Evolutionary conservation across 2,888 invertebrate genomes (phyloP), one percentile per base, ranked within the genome.

Genomic region (Watsonalla binaria): DNA sequence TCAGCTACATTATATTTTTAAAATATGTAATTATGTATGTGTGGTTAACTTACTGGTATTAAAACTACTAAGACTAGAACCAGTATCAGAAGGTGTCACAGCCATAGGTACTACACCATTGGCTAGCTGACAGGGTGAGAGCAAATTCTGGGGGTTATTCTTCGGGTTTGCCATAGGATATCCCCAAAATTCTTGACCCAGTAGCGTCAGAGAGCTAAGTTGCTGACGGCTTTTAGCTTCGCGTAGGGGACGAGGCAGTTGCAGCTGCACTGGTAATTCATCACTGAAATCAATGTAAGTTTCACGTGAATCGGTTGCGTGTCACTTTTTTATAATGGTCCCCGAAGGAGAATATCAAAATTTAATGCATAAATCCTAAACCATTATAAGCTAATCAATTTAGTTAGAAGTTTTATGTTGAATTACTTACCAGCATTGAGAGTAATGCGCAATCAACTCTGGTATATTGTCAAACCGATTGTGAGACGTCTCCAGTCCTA

Each of bases 401-500:
- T 24, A 24, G 24, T n/a, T n/a, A n/a, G n/a, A n/a, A n/a, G n/a
- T 46, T 15, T 7, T 24, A 35, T 8, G 6, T 37, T 37, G 37
- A 13, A 7, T 5, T 37, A 82, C 92, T 92, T 80, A 95, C 95
- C 96, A 97, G 86, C 97, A 96, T 79, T 96, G 96, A 52, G 97
- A 96, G 86, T 98, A 99, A 89, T 98, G 97, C 53, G 97, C 96
- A 66, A 99, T 96, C 65, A 99, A 92, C 62, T 96, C 94, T 46
- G 98, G 98, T 83, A 98, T 97, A 72, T 96, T 96, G 79, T 96
- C 95, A 84, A 99, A 99, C 75, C 96, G 95, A 86, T 98, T 97
- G 75, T 96, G 96, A 42, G 98, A 98, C 56, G 98, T 98, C 87
- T 99, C 98, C 65, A 99, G 92, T 52, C 96, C 96, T 60, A 98